Evolutionary conservation across 1,140 invertebrate genomes (phyloP).

Genomic region (Sweltsa coloradensis): DNA sequence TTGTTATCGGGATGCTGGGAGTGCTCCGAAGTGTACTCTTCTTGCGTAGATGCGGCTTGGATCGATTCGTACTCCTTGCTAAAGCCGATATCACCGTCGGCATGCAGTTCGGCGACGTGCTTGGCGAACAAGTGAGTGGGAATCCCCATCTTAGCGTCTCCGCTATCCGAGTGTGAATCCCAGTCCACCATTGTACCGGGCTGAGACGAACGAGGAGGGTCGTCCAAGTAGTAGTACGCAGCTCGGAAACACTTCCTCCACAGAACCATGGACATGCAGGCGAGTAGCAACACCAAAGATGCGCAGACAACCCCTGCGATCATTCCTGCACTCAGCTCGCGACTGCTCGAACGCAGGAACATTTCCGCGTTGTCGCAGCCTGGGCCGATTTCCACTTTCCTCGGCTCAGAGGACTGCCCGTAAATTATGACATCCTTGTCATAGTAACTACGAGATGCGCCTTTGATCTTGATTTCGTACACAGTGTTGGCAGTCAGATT

Average conservation of each 20-base stretch:
- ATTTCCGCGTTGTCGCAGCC: conserved; percentile 53
- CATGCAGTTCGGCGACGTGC: conserved; percentile 72
- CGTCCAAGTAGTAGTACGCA: conserved; percentile 73
- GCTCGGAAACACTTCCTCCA: conserved; percentile 75
- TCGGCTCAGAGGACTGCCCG: conserved; percentile 48
- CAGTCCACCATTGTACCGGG: conserved; percentile 36
- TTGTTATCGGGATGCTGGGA: conserved; percentile 86
- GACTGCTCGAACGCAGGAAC: conserved; percentile 37
- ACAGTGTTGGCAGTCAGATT: conserved; percentile 61
- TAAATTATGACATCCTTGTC: conserved; percentile 46
- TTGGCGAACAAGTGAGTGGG: conserved; percentile 60
- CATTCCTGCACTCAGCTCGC: conserved; percentile 55
- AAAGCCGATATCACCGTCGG: conserved; percentile 78
- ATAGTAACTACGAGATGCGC: conserved; percentile 52
- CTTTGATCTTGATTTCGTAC: conserved; percentile 62
- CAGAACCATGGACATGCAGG: conserved; percentile 54
- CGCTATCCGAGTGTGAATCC: conserved; percentile 40
- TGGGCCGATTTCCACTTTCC: conserved; percentile 47
- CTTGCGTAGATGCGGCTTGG: conserved; percentile 37
- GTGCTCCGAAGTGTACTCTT: conserved; percentile 69
- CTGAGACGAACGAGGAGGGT: conserved; percentile 47
- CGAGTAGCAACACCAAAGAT: conserved; percentile 53
- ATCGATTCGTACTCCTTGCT: conserved; percentile 86
- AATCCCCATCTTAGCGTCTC: conserved; percentile 48
- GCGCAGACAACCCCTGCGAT: conserved; percentile 61